Base-by-base conservation (phyloP, 92 coral and sea anemone genomes). In the Phenganax marumi region DNA sequence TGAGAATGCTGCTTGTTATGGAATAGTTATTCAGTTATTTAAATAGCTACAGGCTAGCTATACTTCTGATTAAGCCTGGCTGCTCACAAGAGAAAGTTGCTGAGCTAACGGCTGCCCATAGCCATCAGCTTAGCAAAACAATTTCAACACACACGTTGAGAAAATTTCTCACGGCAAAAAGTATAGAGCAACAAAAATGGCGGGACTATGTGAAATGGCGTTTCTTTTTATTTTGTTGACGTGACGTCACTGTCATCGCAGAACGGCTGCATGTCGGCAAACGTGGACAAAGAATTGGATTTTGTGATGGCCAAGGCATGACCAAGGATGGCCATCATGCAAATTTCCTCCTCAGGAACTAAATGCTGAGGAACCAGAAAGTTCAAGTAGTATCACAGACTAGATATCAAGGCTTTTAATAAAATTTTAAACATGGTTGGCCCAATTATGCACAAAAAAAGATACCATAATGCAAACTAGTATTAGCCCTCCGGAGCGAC, bases 401-500 rank as follows among this genome's bases (percentile, higher is more conserved):
- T 87, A 25, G 79, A 82, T 53, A 43, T 23, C 6, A 73, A 39
- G 22, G 70, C 69, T 19, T 87, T 87, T 65, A 48, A 83, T 52
- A 73, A 57, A 57, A 50, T 83, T 18, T 68, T 87, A 62, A 50
- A 21, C 12, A 83, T 64, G 75, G 64, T 87, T 50, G 49, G 70
- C 33, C 87, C 84, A 33, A 6, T 7, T 24, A 75, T 83, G 49
- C 46, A 63, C 61, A 83, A 77, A 61, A n/a, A 6, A 83, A 71
- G 54, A 74, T 57, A 87, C 87, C 55, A 14, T 66, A 11, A 83
- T 87, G 90, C 69, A 84, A 63, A 70, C 55, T 23, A 65, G 84
- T 52, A 75, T 87, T 43, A 73, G 72, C 46, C 90, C 84, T 17
- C 54, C 79, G 54, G 90, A 82, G 61, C 74, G 90, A 21, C 87